Evolutionary conservation across 2,113 vertebrate genomes (phyloP).

Genomic region (Camarhynchus parvulus): DNA sequence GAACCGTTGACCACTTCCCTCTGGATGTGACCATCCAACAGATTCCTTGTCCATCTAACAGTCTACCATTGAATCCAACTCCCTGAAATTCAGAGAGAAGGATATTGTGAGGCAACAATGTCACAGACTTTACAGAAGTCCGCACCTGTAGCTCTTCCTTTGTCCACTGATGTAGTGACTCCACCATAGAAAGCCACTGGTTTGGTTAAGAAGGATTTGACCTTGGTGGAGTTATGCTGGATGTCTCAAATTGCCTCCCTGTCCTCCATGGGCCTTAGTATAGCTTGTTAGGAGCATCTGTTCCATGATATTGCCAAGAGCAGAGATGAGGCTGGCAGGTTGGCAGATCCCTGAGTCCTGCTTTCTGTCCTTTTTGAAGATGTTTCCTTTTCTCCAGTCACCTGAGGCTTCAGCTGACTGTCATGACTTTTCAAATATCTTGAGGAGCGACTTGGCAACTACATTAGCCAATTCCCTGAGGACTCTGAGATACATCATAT

Average conservation of each 20-base stretch:
- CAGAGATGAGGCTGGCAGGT: not conserved
- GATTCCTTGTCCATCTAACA: not conserved
- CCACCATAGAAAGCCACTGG: not conserved
- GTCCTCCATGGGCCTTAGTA: no score
- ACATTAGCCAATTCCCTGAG: not conserved
- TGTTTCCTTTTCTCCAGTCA: not conserved
- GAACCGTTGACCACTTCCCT: not conserved
- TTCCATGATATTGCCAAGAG: not conserved
- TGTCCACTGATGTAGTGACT: not conserved
- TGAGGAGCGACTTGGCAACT: not conserved
- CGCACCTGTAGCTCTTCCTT: not conserved
- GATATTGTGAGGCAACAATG: not conserved
- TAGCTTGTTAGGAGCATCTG: not conserved
- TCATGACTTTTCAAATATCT: not conserved
- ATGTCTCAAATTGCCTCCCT: not conserved
- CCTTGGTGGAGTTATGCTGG: not conserved
- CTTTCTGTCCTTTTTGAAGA: not conserved
- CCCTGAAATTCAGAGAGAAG: not conserved
- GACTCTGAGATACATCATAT: not conserved
- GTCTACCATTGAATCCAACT: not conserved
- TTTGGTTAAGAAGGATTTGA: not conserved
- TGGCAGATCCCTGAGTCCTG: not conserved
- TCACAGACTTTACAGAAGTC: not conserved
- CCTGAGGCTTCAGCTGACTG: not conserved
- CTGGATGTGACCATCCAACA: not conserved